Evolutionary conservation across 2,113 vertebrate species (phyloP), one percentile per base, ranked within the genome.

Genomic region (Romanogobio albipinnatus): DNA sequence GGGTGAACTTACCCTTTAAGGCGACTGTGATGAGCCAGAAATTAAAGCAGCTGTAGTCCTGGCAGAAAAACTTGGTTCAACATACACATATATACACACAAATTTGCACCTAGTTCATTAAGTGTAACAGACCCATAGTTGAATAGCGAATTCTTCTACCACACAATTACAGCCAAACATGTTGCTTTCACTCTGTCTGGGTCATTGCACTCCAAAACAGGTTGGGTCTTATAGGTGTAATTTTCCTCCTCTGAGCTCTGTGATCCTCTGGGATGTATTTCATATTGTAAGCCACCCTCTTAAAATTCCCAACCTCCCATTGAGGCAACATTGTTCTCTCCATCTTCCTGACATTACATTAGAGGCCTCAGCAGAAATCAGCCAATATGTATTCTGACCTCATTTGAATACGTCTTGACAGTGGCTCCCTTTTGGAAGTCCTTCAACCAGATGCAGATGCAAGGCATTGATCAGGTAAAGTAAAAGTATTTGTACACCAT

Each of bases 321-420:
- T 73, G 43, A 59, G 83, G 51, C 74, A 39, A 59, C 33, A 70
- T 84, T 33, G 74, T 85, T 68, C 70, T 17, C 76, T 88, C 81
- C 19, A 22, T 90, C 86, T 88, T 84, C 58, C 85, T 88, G 87
- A 86, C 85, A 83, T 83, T 74, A 81, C 84, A 88, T 88, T 86
- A 89, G 70, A 29, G 70, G 53, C 33, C 9, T 61, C 64, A 22
- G 49, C 70, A 71, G 79, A 74, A 87, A 85, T 64, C 73, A n/a
- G 39, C 74, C 84, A 86, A 83, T 87, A 87, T 79, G 80, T 79
- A 80, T 90, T 87, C 87, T 24, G 14, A 62, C 68, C 82, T 85
- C 64, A 79, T 84, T 89, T 86, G 80, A 84, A 87, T 83, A 75
- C 19, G 68, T 19, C 26, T 64, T 75, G 45, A 45, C 13, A 56